Percentiles rank a stretch among this genome's conserved stretches.
Evolutionary conservation across 2,113 vertebrate species (phyloP).

Genomic region (Cyphomyrus plagiostoma): DNA sequence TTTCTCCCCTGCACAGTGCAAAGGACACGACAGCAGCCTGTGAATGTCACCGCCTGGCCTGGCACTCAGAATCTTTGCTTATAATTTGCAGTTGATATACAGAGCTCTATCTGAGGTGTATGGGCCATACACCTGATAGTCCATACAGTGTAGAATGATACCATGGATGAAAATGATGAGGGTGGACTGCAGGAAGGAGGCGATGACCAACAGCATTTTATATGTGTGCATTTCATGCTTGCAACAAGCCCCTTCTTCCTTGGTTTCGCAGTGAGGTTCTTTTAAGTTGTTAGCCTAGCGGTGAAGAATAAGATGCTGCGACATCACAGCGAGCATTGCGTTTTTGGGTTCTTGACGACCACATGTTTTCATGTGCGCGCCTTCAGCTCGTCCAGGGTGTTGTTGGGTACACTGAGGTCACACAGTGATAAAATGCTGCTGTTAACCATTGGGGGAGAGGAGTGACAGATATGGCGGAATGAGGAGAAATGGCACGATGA

Average conservation of each 20-base stretch:
- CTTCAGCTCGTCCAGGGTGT: background rate
- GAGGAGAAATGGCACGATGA: slow-evolving; percentile 28
- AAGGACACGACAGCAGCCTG: slow-evolving; percentile 37
- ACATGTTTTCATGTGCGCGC: background rate
- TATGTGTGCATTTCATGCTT: slow-evolving; percentile 29
- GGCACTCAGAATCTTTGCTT: background rate
- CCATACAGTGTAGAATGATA: slow-evolving; percentile 21
- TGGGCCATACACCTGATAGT: slow-evolving; percentile 48
- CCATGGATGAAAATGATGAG: slow-evolving; percentile 26
- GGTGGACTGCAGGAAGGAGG: slow-evolving; percentile 20
- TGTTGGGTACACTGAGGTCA: slow-evolving; percentile 2
- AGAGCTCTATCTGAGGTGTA: slow-evolving; percentile 54
- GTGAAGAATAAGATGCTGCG: background rate
- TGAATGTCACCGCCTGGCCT: background rate
- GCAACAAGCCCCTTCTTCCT: background rate
- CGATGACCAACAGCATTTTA: slow-evolving; percentile 53
- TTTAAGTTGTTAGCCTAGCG: background rate
- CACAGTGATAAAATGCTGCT: slow-evolving; percentile 38
- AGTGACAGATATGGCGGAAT: slow-evolving; percentile 25
- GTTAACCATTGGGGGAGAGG: slow-evolving; percentile 31
- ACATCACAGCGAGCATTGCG: background rate
- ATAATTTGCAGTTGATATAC: slow-evolving; percentile 31
- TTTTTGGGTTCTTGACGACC: background rate
- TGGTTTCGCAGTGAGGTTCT: background rate
- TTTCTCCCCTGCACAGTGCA: slow-evolving; percentile 78